A percentile compares a stretch with the other conserved stretches of the same genome.
phyloP scores from a whole-genome alignment of 2,797 vertebrate genomes.

The Phylloscopus collybita region DNA sequence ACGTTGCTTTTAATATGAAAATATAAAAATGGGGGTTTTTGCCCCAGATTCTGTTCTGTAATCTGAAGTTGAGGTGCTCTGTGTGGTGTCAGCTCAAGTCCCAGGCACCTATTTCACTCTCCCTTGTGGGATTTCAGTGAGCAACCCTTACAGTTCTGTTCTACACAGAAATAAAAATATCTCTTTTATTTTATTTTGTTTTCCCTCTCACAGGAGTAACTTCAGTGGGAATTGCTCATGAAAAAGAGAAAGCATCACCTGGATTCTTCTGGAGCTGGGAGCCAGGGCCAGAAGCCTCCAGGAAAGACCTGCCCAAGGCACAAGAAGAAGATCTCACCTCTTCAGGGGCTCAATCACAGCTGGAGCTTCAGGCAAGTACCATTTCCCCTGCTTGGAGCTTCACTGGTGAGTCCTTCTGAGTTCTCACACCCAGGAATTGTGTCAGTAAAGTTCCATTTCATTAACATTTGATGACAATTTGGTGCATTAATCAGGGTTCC shows the following conservation, averaged over 20 bases:
- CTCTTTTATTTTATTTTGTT: neutral
- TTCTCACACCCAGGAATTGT: fast-evolving
- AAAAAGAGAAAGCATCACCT: neutral
- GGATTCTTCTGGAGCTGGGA: neutral
- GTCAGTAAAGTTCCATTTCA: neutral
- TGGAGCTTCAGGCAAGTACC: neutral
- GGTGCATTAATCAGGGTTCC: neutral
- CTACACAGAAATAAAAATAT: neutral
- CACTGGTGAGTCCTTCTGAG: neutral
- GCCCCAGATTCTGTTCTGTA: neutral
- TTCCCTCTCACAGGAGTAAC: neutral
- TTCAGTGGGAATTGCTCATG: slow-evolving; percentile 7
- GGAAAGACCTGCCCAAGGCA: neutral
- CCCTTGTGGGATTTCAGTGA: neutral
- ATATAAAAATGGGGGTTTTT: neutral
- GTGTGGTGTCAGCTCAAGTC: neutral
- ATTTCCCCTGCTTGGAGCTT: neutral
- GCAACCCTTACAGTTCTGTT: neutral
- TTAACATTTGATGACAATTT: neutral
- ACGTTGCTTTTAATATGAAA: neutral
- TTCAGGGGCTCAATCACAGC: neutral
- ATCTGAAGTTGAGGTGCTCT: neutral
- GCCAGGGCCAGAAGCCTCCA: neutral
- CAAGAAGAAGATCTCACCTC: neutral
- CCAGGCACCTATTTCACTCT: neutral